Evolutionary conservation across 2,797 vertebrate species (phyloP).

Genomic region (Cynopterus sphinx): DNA sequence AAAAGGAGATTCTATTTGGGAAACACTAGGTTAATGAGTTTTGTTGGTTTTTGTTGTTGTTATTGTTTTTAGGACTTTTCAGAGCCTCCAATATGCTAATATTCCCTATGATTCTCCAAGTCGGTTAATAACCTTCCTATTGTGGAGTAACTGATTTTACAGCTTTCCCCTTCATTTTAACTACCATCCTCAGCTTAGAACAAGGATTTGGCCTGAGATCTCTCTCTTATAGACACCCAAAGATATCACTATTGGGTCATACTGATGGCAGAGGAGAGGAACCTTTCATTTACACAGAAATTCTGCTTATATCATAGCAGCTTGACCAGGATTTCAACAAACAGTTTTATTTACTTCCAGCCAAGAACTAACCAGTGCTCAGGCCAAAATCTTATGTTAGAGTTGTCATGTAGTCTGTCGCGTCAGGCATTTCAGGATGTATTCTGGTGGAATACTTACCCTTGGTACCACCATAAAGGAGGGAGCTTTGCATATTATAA

Average conservation of each 20-base stretch:
- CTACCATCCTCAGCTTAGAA: neutral
- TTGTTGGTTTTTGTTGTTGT: neutral
- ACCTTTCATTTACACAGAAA: neutral
- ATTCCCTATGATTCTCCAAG: neutral
- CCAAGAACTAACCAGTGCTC: neutral
- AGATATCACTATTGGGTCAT: too few species aligned
- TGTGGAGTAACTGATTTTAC: neutral
- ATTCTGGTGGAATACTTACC: neutral
- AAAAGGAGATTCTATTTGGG: neutral
- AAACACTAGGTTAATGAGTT: neutral
- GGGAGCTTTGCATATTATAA: neutral
- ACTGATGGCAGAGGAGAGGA: neutral
- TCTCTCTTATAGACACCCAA: neutral
- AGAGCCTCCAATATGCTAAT: neutral
- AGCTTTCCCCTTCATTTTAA: neutral
- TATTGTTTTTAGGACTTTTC: neutral
- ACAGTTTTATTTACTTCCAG: neutral
- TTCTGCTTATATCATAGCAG: neutral
- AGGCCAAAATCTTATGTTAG: neutral
- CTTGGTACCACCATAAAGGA: neutral
- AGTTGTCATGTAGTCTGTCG: neutral
- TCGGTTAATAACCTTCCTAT: neutral
- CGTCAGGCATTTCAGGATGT: neutral
- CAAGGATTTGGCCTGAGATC: neutral
- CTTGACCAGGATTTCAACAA: neutral